Base-by-base conservation (phyloP, 2,888 invertebrate genomes). In the Brachynemurus nebulosus region DNA sequence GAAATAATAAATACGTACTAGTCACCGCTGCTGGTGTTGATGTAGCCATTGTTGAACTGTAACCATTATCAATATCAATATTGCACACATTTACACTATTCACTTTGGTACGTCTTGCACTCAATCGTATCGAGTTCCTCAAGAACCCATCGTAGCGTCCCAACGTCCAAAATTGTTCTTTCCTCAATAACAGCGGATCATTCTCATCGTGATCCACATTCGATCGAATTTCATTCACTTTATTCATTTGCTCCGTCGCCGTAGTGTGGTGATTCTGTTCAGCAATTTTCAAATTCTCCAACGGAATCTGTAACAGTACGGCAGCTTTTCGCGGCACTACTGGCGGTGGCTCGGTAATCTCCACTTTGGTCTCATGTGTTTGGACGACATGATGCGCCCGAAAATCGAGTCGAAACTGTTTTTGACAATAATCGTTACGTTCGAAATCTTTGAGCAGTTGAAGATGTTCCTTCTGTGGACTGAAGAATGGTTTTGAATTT, bases 271-370 rank as follows among this genome's bases (percentile, higher is more conserved):
- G n/a, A n/a, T n/a, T n/a, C n/a, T n/a, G n/a, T n/a, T n/a, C n/a
- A n/a, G n/a, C n/a, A n/a, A 30, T 30, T 11, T 30, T 30, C 7
- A 30, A 30, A 30, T 30, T 30, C 14, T 11, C 30, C 6, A 6
- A 12, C 30, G 74, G 71, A 47, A 77, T 74, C 48, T 76, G 74
- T 37, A 76, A 55, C 21, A 76, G 56, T 3, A 74, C 74, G 1
- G 76, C 76, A 1, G 76, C 76, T 59, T 77, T 76, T 0, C 75
- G 74, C 6, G 76, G 74, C 48, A 76, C 69, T 48, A 65, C 64
- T 25, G 69, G 64, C 1, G 75, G 75, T 21, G 62, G 60, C 11
- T 57, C 55, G 40, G 52, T 53, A n/a, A 54, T 47, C 14, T 55
- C 21, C 14, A 52, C 38, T 42, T 56, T 52, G 42, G 57, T 47